phyloP scores from a whole-genome alignment of 2,888 invertebrate genomes.

The Silvanus unidentatus region DNA sequence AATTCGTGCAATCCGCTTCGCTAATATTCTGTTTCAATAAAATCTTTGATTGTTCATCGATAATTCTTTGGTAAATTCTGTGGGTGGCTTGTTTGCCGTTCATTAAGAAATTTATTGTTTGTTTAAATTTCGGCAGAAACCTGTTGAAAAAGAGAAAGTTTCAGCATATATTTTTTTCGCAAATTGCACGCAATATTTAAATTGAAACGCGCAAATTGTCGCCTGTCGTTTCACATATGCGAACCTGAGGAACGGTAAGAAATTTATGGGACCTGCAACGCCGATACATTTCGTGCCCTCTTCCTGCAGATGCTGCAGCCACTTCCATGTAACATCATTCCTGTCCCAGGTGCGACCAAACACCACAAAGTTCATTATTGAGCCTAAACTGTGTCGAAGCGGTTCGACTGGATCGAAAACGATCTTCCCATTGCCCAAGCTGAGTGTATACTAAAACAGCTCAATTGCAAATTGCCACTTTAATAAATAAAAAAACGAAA shows the following conservation, averaged over 20 bases:
- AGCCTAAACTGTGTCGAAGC: conserved; percentile 68
- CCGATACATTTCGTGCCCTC: conserved; percentile 80
- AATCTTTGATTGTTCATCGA: conserved; percentile 46
- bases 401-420: conserved; percentile 50
- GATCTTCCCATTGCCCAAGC: not conserved
- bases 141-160: conserved; percentile 45
- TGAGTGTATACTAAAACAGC: not conserved
- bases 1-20: conserved; percentile 22
- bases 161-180: no score
- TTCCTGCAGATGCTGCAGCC: conserved; percentile 72
- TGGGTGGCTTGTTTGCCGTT: conserved; percentile 70
- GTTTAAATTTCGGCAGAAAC: conserved; percentile 57
- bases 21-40: conserved; percentile 11
- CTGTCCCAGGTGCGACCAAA: conserved; percentile 67
- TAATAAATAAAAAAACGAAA: no score
- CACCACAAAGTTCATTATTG: conserved; percentile 68
- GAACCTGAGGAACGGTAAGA: conserved; percentile 59
- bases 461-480: no score
- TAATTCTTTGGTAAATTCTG: conserved; percentile 61
- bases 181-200: conserved; percentile 30
- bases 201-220: conserved; percentile 1
- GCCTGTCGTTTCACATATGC: not conserved
- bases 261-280: conserved; percentile 76
- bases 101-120: conserved; percentile 59
- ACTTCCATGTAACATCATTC: conserved; percentile 69